These are phyloP conservation scores for Brachyhypopomus occidentalis DNA, from an alignment of 2,113 vertebrate genomes.

Conservation along the genomic window DNA sequence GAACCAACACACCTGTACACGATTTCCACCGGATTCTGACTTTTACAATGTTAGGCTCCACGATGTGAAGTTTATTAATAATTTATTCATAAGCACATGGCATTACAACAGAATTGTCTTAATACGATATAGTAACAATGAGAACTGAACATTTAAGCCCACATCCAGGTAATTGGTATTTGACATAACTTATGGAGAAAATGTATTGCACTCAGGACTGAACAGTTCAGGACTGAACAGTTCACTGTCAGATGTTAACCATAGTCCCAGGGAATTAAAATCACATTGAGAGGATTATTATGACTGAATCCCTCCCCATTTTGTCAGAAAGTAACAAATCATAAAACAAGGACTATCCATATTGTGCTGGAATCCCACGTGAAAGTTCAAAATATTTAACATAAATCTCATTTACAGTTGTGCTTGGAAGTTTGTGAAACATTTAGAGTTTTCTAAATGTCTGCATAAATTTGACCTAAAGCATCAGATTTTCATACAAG, in stretches of 20 bases:
- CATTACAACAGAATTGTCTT: constrained; percentile 15
- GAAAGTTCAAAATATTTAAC: no score
- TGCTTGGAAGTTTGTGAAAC: no score
- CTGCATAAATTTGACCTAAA: no score
- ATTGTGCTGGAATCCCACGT: no score
- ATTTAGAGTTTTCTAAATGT: no score
- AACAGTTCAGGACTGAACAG: constrained; percentile 13
- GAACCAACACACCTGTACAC: neutral
- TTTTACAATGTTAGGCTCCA: constrained; percentile 4
- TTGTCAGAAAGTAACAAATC: no score
- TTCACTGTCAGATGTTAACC: neutral
- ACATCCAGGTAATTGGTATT: neutral
- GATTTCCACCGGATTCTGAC: neutral
- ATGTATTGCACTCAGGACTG: neutral
- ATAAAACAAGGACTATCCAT: no score
- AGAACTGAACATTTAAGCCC: neutral
- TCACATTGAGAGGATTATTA: neutral
- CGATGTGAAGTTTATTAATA: constrained; percentile 35
- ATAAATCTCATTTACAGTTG: no score
- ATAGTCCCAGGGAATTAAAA: neutral
- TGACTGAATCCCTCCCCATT: no score
- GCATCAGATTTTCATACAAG: no score
- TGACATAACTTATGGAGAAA: neutral
- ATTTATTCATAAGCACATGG: constrained; percentile 35
- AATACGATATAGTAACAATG: neutral